Evolutionary conservation across 2,113 vertebrate species (phyloP).

Genomic region (Megatriorchis doriae): DNA sequence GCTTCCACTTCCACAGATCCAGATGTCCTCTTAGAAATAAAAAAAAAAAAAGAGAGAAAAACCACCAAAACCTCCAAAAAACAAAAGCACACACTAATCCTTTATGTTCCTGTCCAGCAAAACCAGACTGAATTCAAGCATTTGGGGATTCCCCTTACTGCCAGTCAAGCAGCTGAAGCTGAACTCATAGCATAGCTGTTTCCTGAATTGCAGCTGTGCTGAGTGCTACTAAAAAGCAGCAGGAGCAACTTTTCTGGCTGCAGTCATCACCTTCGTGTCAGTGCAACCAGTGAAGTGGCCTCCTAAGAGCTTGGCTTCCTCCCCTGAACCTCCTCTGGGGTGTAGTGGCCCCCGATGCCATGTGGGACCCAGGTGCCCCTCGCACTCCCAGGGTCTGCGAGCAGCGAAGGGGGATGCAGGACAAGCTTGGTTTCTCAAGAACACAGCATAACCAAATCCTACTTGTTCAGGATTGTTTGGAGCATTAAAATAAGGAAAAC

Average conservation of each 20-base stretch:
- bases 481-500: not conserved
- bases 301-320: not conserved
- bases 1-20: not conserved
- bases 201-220: not conserved
- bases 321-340: not conserved
- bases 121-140: not conserved
- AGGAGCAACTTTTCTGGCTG: not conserved
- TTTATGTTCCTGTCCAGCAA: not conserved
- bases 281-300: not conserved
- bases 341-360: accelerated
- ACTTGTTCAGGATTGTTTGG: not conserved
- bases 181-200: not conserved
- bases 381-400: accelerated
- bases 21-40: not conserved
- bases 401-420: not conserved
- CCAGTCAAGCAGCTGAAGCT: not conserved
- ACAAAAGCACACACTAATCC: not conserved
- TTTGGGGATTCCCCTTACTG: not conserved
- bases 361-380: accelerated
- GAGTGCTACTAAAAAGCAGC: not conserved
- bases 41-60: too few species aligned
- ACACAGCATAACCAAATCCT: not conserved
- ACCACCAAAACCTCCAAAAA: not conserved
- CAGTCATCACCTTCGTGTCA: accelerated
- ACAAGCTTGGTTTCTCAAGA: not conserved